These are phyloP conservation scores for Chionoecetes opilio DNA, from an alignment of 1,140 invertebrate species.

Conservation along the genomic window DNA sequence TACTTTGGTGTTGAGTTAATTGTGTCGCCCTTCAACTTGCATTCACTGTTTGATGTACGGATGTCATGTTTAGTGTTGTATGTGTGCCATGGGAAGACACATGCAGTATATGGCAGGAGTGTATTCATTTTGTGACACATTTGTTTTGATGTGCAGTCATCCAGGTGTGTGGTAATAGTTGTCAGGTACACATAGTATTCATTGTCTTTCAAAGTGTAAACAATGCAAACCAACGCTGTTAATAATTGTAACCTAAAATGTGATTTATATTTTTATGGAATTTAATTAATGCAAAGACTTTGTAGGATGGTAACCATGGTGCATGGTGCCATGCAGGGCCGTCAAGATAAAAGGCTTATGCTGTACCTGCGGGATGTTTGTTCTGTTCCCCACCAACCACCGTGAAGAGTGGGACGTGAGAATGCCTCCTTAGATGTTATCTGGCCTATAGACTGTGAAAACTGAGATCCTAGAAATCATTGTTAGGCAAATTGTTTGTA, in stretches of 20 bases:
- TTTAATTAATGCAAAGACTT: background rate
- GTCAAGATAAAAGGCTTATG: background rate
- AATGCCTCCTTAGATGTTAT: background rate
- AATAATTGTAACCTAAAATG: background rate
- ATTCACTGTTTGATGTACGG: slow-evolving; percentile 15
- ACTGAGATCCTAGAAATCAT: background rate
- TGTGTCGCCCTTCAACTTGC: background rate
- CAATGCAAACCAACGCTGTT: background rate
- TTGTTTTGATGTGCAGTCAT: background rate
- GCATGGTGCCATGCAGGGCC: background rate
- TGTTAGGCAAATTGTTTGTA: too few relatives aligned
- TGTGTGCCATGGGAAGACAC: background rate
- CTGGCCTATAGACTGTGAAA: background rate
- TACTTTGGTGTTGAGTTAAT: background rate
- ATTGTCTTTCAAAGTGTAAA: slow-evolving; percentile 30
- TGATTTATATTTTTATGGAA: background rate
- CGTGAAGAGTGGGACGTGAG: background rate
- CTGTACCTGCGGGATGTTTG: background rate
- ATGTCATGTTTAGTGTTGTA: background rate
- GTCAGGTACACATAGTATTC: background rate
- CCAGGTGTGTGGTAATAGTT: background rate
- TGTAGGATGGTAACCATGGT: background rate
- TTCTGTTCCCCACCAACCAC: background rate
- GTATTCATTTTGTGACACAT: background rate
- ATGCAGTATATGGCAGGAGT: background rate